phyloP scores from a whole-genome alignment of 2,797 vertebrate genomes.

The Eulemur albifrons region DNA sequence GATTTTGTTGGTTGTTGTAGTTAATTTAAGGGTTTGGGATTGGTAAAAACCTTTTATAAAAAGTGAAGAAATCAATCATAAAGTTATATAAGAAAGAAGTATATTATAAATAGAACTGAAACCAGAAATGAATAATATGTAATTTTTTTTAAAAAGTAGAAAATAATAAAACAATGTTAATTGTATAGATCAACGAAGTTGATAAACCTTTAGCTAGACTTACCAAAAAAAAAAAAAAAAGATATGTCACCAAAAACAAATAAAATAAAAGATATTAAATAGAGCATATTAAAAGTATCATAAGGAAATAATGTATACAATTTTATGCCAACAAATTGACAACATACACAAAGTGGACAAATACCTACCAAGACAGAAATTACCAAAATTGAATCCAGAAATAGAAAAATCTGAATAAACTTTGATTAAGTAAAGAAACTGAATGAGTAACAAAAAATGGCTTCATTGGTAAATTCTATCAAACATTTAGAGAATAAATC shows the following conservation, averaged over 20 bases:
- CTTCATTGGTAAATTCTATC: background rate
- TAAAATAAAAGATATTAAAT: background rate
- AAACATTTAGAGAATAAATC: background rate
- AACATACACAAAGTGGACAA: background rate
- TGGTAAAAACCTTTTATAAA: background rate
- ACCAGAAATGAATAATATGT: background rate
- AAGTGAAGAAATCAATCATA: background rate
- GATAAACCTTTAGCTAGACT: background rate
- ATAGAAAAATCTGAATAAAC: background rate
- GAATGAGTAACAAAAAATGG: background rate
- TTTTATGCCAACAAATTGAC: background rate
- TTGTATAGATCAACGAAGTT: background rate
- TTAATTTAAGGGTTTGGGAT: background rate
- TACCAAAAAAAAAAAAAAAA: background rate
- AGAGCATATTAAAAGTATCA: background rate
- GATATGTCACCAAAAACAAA: background rate
- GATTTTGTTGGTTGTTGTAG: background rate
- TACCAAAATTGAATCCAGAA: background rate
- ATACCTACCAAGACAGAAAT: background rate
- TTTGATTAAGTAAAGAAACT: background rate
- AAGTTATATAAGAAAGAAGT: background rate
- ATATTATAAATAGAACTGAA: background rate
- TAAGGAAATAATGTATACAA: background rate
- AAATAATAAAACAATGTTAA: background rate
- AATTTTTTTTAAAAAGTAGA: background rate